Evolutionary conservation across 1,140 invertebrate species (phyloP).

Genomic region (Gonioctena quinquepunctata): DNA sequence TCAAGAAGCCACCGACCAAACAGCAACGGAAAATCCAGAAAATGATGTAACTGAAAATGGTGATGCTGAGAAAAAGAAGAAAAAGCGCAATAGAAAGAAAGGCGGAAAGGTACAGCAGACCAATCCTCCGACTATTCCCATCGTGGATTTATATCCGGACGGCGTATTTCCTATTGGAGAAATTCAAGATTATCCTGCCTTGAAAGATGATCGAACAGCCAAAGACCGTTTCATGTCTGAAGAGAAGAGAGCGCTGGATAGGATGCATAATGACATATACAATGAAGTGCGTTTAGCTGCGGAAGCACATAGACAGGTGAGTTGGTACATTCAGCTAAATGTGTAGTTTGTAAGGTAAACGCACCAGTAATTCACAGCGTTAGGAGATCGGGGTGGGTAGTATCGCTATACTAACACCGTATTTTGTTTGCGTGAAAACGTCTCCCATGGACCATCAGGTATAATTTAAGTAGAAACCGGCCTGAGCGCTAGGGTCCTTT

Average conservation of each 20-base stretch:
- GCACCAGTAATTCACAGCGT: too few species aligned
- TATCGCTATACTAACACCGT: too few species aligned
- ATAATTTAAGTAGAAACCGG: too few species aligned
- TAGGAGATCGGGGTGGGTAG: too few species aligned
- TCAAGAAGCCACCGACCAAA: constrained; percentile 13
- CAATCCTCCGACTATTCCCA: constrained; percentile 83
- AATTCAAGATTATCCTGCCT: constrained; percentile 74
- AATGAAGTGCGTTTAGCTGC: constrained; percentile 94
- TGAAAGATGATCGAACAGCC: constrained; percentile 80
- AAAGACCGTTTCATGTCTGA: constrained; percentile 87
- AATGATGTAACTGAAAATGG: constrained; percentile 47
- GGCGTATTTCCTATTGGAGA: constrained; percentile 80
- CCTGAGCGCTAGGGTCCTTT: too few species aligned
- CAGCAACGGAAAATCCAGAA: constrained; percentile 28
- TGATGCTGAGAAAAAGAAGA: constrained; percentile 63
- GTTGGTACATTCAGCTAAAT: not conserved
- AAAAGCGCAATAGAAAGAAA: constrained; percentile 60
- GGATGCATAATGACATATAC: constrained; percentile 87
- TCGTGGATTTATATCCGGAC: constrained; percentile 83
- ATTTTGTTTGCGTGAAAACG: too few species aligned
- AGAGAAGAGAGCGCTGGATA: constrained; percentile 84
- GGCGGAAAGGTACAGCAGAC: constrained; percentile 67
- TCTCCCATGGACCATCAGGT: too few species aligned
- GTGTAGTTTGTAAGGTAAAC: too few species aligned
- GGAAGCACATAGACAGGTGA: constrained; percentile 91